phyloP scores from a whole-genome alignment of 1,140 invertebrate genomes.

The Pseudoatta argentina region DNA sequence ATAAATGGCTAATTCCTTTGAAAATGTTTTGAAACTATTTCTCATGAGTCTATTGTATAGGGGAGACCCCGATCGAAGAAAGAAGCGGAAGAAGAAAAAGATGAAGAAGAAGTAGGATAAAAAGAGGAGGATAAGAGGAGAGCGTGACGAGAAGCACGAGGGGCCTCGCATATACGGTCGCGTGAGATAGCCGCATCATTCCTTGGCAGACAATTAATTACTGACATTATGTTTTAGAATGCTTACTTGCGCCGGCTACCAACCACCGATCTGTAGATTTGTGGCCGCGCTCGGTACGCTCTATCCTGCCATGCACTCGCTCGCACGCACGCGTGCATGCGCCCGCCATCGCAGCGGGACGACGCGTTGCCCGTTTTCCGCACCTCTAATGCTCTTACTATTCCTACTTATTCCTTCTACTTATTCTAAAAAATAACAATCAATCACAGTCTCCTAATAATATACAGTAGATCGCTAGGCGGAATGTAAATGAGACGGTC shows the following conservation, averaged over 20 bases:
- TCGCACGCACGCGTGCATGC: slow-evolving; percentile 35
- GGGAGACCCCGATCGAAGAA: neutral
- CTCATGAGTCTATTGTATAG: slow-evolving; percentile 1
- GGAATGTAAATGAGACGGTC: slow-evolving; percentile 30
- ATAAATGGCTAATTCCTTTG: neutral
- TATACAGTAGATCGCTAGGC: neutral
- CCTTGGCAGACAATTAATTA: slow-evolving; percentile 84
- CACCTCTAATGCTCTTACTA: neutral
- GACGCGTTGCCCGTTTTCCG: slow-evolving; percentile 51
- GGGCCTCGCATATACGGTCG: slow-evolving; percentile 74
- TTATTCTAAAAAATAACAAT: slow-evolving; percentile 65
- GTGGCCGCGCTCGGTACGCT: slow-evolving; percentile 59
- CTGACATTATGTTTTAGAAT: slow-evolving; percentile 82
- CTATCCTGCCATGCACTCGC: slow-evolving; percentile 58
- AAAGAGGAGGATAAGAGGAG: slow-evolving; percentile 43
- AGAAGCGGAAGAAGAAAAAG: slow-evolving; percentile 10
- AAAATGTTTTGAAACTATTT: neutral
- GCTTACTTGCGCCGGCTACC: slow-evolving; percentile 76
- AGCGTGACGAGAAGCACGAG: slow-evolving; percentile 61
- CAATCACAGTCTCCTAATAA: slow-evolving; percentile 53
- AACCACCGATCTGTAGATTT: slow-evolving; percentile 79
- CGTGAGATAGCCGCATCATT: slow-evolving; percentile 84
- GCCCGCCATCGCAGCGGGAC: slow-evolving; percentile 57
- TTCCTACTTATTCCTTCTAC: too few relatives aligned
- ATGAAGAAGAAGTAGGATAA: slow-evolving; percentile 38